These are phyloP conservation scores for Orussus abietinus DNA, from an alignment of 1,140 invertebrate genomes.

Conservation along the genomic window DNA sequence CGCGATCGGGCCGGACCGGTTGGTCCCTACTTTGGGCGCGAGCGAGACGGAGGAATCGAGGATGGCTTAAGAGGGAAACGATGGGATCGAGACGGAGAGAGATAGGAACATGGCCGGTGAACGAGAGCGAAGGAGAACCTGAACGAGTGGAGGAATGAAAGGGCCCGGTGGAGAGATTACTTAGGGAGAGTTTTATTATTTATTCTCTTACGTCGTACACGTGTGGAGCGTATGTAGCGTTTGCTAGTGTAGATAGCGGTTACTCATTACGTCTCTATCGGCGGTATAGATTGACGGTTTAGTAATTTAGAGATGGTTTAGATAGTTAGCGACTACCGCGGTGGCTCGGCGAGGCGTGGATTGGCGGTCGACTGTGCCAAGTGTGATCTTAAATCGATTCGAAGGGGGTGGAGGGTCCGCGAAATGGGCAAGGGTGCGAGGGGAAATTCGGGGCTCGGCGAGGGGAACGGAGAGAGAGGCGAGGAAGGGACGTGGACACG, in stretches of 20 bases:
- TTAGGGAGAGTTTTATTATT: slow-evolving; percentile 46
- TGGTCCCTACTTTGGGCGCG: too few species aligned
- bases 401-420: too few species aligned
- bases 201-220: slow-evolving; percentile 49
- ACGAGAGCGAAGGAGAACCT: slow-evolving; percentile 18
- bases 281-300: slow-evolving; percentile 41
- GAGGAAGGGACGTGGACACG: slow-evolving; percentile 8
- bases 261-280: slow-evolving; percentile 45
- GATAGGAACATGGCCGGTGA: slow-evolving; percentile 12
- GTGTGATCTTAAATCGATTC: not conserved
- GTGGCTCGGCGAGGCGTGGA: slow-evolving; percentile 28
- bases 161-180: slow-evolving; percentile 11
- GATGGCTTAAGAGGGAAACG: too few species aligned
- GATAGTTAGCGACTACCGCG: slow-evolving; percentile 42
- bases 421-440: too few species aligned
- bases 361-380: slow-evolving; percentile 3
- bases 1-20: too few species aligned
- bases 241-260: slow-evolving; percentile 41
- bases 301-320: slow-evolving; percentile 46
- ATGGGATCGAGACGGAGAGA: slow-evolving; percentile 17
- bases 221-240: slow-evolving; percentile 30
- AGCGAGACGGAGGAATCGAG: too few species aligned
- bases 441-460: too few species aligned
- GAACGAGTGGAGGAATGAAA: slow-evolving; percentile 12
- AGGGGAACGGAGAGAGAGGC: slow-evolving; percentile 23